These are phyloP conservation scores for Gobiocypris rarus DNA, from an alignment of 2,113 vertebrate genomes.

Conservation along the genomic window DNA sequence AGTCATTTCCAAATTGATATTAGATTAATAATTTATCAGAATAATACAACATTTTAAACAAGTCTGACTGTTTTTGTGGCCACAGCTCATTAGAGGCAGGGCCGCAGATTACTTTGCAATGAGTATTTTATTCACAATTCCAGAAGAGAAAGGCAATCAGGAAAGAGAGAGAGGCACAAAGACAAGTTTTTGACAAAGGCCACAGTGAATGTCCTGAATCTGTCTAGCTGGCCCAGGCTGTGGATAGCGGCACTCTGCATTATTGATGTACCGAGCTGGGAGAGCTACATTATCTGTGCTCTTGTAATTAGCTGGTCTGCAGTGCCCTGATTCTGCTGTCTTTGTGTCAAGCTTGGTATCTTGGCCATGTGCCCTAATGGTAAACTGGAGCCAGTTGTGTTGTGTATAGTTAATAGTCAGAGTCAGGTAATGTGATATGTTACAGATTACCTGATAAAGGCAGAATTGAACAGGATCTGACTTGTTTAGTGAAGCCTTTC, in stretches of 20 bases:
- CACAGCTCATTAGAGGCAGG: neutral
- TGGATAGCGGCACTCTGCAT: conserved; percentile 54
- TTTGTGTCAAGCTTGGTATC: conserved; percentile 44
- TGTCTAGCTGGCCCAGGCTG: conserved; percentile 39
- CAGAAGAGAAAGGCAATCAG: conserved; percentile 30
- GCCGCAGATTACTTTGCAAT: neutral
- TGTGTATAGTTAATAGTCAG: conserved; percentile 35
- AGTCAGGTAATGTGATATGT: conserved; percentile 25
- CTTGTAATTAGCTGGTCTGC: conserved; percentile 50
- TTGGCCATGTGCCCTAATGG: conserved; percentile 36
- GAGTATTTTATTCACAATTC: neutral
- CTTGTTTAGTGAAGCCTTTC: conserved; percentile 21
- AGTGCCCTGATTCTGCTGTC: conserved; percentile 39
- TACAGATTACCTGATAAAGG: conserved; percentile 24
- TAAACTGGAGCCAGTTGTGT: conserved; percentile 25
- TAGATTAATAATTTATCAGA: neutral
- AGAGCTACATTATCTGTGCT: conserved; percentile 51
- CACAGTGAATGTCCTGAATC: conserved; percentile 38
- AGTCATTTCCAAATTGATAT: neutral
- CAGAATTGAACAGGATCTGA: neutral
- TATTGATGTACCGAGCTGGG: conserved; percentile 54
- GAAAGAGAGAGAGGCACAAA: conserved; percentile 31
- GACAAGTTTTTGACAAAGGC: conserved; percentile 13
- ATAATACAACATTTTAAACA: neutral
- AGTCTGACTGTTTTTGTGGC: neutral